Evolutionary conservation across 92 coral and sea anemone genomes (phyloP).

Genomic region (Heliopora coerulea): DNA sequence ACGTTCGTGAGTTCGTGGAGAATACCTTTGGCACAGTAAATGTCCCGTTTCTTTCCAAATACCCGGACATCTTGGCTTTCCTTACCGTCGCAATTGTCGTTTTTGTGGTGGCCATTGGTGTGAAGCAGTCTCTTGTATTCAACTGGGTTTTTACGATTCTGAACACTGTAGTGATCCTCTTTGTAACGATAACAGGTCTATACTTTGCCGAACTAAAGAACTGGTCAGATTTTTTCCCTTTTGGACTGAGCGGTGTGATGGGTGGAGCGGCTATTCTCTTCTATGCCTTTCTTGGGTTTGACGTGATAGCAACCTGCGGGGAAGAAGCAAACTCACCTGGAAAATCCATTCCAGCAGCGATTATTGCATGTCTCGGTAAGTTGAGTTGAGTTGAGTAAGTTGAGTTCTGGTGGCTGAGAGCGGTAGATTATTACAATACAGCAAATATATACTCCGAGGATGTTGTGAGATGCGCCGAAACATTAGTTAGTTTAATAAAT

Average conservation of each 20-base stretch:
- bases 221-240: constrained; percentile 85
- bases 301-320: constrained; percentile 86
- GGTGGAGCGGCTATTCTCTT: constrained; percentile 93
- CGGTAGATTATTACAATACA: no score
- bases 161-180: constrained; percentile 66
- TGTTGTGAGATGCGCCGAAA: no score
- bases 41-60: constrained; percentile 50
- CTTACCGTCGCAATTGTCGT: constrained; percentile 49
- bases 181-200: constrained; percentile 64
- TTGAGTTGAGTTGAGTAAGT: no score
- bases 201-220: constrained; percentile 71
- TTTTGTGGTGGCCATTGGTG: constrained; percentile 70
- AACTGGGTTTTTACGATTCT: constrained; percentile 67
- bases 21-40: constrained; percentile 64
- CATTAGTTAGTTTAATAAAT: no score
- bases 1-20: constrained; percentile 58
- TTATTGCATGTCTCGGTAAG: constrained; percentile 79
- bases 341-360: constrained; percentile 75
- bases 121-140: constrained; percentile 67
- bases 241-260: constrained; percentile 73
- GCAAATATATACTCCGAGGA: no score
- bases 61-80: constrained; percentile 88
- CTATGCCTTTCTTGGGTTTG: constrained; percentile 93
- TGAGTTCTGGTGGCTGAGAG: no score
- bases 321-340: constrained; percentile 90